These are phyloP conservation scores for Prionace glauca DNA, from an alignment of 2,797 vertebrate species.

Conservation along the genomic window DNA sequence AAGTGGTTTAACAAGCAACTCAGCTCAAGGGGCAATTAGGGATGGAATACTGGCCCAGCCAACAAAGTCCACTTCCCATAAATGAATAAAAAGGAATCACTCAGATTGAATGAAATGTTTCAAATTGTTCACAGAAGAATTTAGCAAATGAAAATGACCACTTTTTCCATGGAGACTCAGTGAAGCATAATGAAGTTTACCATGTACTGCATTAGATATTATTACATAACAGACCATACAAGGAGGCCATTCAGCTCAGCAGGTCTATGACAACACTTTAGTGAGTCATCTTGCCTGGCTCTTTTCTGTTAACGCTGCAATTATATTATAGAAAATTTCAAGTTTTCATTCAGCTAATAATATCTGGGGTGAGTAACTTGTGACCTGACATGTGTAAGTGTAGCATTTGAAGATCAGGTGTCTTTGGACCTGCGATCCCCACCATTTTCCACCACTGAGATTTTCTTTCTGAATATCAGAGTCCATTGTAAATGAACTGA, in stretches of 20 bases:
- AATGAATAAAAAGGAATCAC: not conserved
- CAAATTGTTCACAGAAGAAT: not conserved
- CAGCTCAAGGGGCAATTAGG: too few relatives aligned
- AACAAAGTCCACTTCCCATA: too few relatives aligned
- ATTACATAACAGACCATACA: not conserved
- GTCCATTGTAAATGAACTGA: not conserved
- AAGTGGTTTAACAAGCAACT: not conserved
- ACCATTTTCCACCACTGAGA: not conserved
- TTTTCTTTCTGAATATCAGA: not conserved
- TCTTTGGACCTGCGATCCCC: not conserved
- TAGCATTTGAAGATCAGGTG: not conserved
- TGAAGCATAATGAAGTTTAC: not conserved
- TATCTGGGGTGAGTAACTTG: not conserved
- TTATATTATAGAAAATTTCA: not conserved
- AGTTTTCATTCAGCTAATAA: not conserved
- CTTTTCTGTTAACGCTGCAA: not conserved
- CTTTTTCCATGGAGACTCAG: not conserved
- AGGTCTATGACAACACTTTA: not conserved
- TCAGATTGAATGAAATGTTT: not conserved
- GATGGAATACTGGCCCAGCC: not conserved
- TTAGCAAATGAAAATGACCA: not conserved
- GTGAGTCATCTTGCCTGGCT: too few relatives aligned
- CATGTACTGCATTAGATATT: not conserved
- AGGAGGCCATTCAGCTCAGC: not conserved
- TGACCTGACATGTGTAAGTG: not conserved